These are phyloP conservation scores for Sicus ferrugineus DNA, from an alignment of 2,888 invertebrate species.

Conservation along the genomic window DNA sequence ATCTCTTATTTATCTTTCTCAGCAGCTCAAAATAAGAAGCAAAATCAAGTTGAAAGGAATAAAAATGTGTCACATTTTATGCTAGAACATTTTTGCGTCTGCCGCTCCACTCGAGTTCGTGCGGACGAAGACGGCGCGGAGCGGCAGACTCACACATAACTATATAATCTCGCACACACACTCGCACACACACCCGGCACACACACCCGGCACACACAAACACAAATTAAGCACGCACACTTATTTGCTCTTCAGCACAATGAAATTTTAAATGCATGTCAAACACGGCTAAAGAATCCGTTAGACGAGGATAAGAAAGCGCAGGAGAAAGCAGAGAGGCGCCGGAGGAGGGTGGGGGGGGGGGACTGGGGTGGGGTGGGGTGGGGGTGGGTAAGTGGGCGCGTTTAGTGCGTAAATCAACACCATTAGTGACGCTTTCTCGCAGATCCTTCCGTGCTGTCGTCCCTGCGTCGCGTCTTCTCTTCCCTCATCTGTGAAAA, in stretches of 20 bases:
- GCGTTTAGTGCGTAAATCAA: no score
- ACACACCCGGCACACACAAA: slow-evolving; percentile 7
- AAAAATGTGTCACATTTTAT: background rate
- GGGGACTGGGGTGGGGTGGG: background rate
- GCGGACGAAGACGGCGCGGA: no score
- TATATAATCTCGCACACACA: background rate
- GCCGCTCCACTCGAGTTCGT: no score
- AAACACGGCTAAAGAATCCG: slow-evolving; percentile 21
- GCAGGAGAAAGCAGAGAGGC: background rate
- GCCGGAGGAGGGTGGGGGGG: background rate
- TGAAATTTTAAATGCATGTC: slow-evolving; percentile 21
- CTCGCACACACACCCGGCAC: background rate
- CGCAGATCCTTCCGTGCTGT: background rate
- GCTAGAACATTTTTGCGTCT: no score
- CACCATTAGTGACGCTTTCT: background rate
- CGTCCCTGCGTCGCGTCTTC: background rate
- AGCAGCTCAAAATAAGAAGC: no score
- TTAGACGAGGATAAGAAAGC: no score
- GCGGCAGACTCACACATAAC: no score
- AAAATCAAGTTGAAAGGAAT: no score
- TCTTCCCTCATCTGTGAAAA: background rate
- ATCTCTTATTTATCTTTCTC: no score
- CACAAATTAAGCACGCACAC: slow-evolving; percentile 9
- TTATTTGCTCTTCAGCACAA: background rate
- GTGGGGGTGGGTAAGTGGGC: no score